Evolutionary conservation across 2,113 vertebrate genomes (phyloP), one percentile per base, ranked within the genome.

Genomic region (Halcyon malimbica): DNA sequence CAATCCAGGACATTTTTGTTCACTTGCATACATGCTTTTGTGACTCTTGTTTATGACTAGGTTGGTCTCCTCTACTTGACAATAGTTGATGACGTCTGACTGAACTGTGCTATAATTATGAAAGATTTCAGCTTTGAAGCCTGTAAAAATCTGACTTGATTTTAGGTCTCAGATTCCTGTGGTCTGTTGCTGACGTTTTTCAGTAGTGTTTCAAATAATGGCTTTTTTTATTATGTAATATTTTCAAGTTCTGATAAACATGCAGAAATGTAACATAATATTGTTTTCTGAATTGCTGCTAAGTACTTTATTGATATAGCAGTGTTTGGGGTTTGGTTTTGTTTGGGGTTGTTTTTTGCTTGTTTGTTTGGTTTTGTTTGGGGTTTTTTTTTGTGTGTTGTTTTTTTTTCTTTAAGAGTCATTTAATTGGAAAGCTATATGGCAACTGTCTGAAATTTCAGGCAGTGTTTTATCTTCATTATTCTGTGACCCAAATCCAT

Each of bases 401-500:
- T 50, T 50, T 23, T 50, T 31, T 41, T 41, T 33, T 46, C 51
- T 46, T 13, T 3, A 75, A 77, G 41, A 13, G 77, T 63, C 35
- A 21, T 13, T 62, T 87, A 89, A 71, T 35, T 87, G 37, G 79
- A 87, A 78, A 83, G 13, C 48, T 59, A 3, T 64, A 62, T 54
- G 13, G 15, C 59, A 65, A 75, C 16, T 42, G 7, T 57, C 68
- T 91, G 81, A 93, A 94, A 83, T 87, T 93, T 63, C 82, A 91
- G 71, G 23, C 33, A 69, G 23, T 53, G 25, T 87, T 96, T 91
- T 87, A 35, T 95, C 91, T 94, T 95, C 59, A 75, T 96, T 87
- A 94, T 93, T 94, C 64, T 51, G 54, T 92, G 93, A 93, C 89
- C 80, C 79, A 91, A 63, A 96, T 94, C 42, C 24, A 35, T 88